phyloP scores from a whole-genome alignment of 2,888 invertebrate genomes.

The Agrilus biguttatus region DNA sequence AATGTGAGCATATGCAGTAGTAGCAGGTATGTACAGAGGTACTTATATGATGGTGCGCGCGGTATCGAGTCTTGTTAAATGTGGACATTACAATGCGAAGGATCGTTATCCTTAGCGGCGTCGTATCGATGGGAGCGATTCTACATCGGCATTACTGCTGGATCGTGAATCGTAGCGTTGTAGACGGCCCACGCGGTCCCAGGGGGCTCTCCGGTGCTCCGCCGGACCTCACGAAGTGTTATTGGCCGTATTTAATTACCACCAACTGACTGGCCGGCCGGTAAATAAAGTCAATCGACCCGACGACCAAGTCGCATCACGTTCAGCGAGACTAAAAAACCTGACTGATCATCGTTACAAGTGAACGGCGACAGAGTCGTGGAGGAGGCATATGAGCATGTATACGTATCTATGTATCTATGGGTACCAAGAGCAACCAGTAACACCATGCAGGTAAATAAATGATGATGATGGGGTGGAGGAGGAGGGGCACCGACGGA shows the following conservation, averaged over 20 bases:
- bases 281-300: too few species aligned
- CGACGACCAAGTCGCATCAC: slow-evolving; percentile 11
- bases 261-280: slow-evolving; percentile 4
- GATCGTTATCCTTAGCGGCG: slow-evolving; percentile 30
- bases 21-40: too few species aligned
- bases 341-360: slow-evolving; percentile 14
- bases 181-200: slow-evolving; percentile 23
- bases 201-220: slow-evolving; percentile 9
- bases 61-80: slow-evolving; percentile 31
- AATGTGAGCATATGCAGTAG: too few species aligned
- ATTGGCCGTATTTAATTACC: slow-evolving; percentile 16
- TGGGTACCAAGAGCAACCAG: too few species aligned
- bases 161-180: slow-evolving; percentile 31
- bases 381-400: not conserved
- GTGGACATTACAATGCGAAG: slow-evolving; percentile 32
- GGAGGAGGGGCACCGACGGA: slow-evolving; percentile 9
- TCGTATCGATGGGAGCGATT: slow-evolving; percentile 30
- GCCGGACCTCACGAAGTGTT: slow-evolving; percentile 15
- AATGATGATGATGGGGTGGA: not conserved
- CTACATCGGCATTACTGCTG: slow-evolving; percentile 33
- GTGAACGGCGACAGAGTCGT: not conserved
- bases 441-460: not conserved
- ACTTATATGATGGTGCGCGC: slow-evolving; percentile 12
- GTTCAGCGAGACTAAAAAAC: slow-evolving; percentile 15
- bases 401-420: too few species aligned